Conservation (phyloP, 2,113 vertebrate genomes). For the Seriola quinqueradiata region DNA sequence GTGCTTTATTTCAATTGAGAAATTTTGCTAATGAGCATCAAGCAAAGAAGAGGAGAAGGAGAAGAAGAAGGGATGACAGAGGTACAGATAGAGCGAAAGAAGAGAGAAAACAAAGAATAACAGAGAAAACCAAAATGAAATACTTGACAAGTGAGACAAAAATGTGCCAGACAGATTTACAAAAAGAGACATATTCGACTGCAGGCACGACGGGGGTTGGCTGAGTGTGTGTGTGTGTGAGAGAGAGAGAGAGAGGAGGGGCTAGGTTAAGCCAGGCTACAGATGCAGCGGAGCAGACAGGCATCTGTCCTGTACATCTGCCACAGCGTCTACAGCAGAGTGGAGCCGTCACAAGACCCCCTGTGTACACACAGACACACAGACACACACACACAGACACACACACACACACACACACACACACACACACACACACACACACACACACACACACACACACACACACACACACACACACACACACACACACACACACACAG, state of each 20-base stretch:
- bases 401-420: constrained; percentile 7
- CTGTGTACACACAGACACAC: constrained; percentile 19
- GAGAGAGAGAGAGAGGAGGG: neutral
- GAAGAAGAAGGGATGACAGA: neutral
- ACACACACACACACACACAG: constrained; percentile 23
- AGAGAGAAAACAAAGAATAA: constrained; percentile 2
- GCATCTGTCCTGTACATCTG: constrained; percentile 78
- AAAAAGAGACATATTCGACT: constrained; percentile 41
- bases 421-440: constrained; percentile 26
- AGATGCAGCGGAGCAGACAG: constrained; percentile 70
- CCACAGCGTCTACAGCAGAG: constrained; percentile 60
- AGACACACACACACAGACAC: constrained; percentile 9
- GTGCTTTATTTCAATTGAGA: neutral
- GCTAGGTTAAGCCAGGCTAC: constrained; percentile 50
- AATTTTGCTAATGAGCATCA: neutral
- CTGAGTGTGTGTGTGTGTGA: neutral
- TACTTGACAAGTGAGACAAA: constrained; percentile 19
- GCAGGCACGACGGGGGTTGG: constrained; percentile 20
- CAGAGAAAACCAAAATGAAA: constrained; percentile 11
- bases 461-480: constrained; percentile 2
- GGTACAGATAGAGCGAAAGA: neutral
- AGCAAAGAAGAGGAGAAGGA: neutral
- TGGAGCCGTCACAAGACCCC: constrained; percentile 42
- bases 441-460: constrained; percentile 10
- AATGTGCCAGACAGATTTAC: constrained; percentile 47